phyloP scores from a whole-genome alignment of 2,888 invertebrate genomes.

The Arge pagana region DNA sequence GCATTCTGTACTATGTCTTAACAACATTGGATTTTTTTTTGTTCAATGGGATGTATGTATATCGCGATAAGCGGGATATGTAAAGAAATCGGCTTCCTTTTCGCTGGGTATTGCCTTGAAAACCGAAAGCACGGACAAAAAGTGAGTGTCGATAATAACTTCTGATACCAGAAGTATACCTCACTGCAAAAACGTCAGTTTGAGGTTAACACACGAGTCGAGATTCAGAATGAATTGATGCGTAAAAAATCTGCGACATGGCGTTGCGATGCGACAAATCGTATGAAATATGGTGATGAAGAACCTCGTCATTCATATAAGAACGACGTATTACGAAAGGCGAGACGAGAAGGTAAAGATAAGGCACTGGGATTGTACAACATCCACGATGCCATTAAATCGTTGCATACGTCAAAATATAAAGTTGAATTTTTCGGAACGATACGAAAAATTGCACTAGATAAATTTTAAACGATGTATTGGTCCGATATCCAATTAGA shows the following conservation, averaged over 20 bases:
- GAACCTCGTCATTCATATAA: neutral
- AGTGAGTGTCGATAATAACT: neutral
- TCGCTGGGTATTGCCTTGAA: conserved; percentile 2
- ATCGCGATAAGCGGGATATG: conserved; percentile 2
- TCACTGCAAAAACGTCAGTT: neutral
- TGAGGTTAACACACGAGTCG: neutral
- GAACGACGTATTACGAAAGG: neutral
- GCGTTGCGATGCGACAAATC: conserved; percentile 1
- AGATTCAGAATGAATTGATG: neutral
- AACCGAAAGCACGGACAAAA: neutral
- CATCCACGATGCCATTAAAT: neutral
- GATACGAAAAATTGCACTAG: neutral
- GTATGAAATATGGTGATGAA: conserved; percentile 1
- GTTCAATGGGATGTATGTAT: too few relatives aligned
- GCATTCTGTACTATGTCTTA: too few relatives aligned
- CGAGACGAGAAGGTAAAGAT: conserved; percentile 1
- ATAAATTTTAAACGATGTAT: neutral
- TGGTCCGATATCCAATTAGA: neutral
- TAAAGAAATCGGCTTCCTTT: neutral
- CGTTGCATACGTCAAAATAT: neutral
- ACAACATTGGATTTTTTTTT: too few relatives aligned
- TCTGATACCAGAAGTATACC: conserved; percentile 4
- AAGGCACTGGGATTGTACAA: neutral
- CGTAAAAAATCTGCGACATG: neutral
- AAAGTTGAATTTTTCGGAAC: neutral